phyloP scores from a whole-genome alignment of 2,888 invertebrate species.

The Agapostemon virescens region DNA sequence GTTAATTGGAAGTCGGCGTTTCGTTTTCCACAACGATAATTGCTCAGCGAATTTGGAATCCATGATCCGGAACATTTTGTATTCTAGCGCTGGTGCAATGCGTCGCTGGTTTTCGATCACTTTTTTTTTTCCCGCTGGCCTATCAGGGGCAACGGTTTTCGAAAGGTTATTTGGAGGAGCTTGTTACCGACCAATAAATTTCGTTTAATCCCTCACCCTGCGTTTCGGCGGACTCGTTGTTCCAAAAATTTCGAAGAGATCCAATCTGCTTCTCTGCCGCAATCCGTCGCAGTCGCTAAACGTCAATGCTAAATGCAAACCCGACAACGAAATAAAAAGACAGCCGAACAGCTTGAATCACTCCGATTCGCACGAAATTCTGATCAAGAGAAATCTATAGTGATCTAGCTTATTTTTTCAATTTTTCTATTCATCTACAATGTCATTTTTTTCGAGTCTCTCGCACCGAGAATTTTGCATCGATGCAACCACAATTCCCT shows the following conservation, averaged over 20 bases:
- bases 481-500: not conserved
- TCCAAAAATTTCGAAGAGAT: slow-evolving; percentile 9
- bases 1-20: slow-evolving; percentile 62
- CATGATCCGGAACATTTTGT: slow-evolving; percentile 47
- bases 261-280: not conserved
- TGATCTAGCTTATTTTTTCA: not conserved
- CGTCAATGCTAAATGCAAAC: not conserved
- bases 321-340: not conserved
- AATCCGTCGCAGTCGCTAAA: not conserved
- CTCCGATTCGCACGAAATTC: not conserved
- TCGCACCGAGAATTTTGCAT: not conserved
- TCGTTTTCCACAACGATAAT: slow-evolving; percentile 58
- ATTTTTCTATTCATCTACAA: too few relatives aligned
- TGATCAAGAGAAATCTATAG: not conserved
- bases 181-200: slow-evolving; percentile 24
- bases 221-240: not conserved
- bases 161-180: slow-evolving; percentile 10
- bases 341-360: not conserved
- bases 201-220: not conserved
- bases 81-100: slow-evolving; percentile 20
- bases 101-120: slow-evolving; percentile 29
- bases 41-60: slow-evolving; percentile 55
- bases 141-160: slow-evolving; percentile 17
- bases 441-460: too few relatives aligned
- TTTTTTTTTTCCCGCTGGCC: slow-evolving; percentile 1